Base-by-base conservation (phyloP, 2,113 vertebrate genomes). In the Chitala chitala region DNA sequence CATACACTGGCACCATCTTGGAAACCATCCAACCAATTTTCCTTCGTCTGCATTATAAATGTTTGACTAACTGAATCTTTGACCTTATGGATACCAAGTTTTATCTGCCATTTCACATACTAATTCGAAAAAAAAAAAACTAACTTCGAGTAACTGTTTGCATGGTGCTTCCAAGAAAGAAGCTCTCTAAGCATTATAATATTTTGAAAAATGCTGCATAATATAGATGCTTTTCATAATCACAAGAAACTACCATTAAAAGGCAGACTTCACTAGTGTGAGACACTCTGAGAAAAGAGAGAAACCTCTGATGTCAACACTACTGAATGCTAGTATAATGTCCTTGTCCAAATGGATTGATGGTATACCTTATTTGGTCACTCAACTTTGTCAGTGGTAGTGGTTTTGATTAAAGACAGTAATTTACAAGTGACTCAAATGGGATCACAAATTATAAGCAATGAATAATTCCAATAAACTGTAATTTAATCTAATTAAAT, bases 401-500 rank as follows among this genome's bases (percentile, higher is more conserved):
- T 89, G 66, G 88, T 84, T 83, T 89, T 92, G 85, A 93, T 93
- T 91, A 93, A 95, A 95, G 90, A 86, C 89, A 92, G 89, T 88
- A 83, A 87, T 92, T 94, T 91, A 85, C 59, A 81, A 85, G 82
- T 77, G 85, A 84, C 90, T 91, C 86, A 85, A 84, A 88, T 88
- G 91, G 84, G 88, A 92, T 84, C 80, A 84, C 82, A 83, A 90
- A 86, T 91, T 85, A 88, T 75, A 51, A 73, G 54, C 55, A 71
- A 89, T 94, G 90, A 93, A 95, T 94, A 92, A 95, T 94, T 94
- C 89, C 84, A 88, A 93, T 90, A 92, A 91, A 93, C 89, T 86
- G 82, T 86, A 91, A 91, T 55, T 55, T 5, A 55, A 55, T 93
- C 90, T 92, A 93, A 96, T 96, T 93, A 93, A 91, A 90, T 85